Evolutionary conservation across 2,113 vertebrate species (phyloP).

Genomic region (Cichladusa arquata): DNA sequence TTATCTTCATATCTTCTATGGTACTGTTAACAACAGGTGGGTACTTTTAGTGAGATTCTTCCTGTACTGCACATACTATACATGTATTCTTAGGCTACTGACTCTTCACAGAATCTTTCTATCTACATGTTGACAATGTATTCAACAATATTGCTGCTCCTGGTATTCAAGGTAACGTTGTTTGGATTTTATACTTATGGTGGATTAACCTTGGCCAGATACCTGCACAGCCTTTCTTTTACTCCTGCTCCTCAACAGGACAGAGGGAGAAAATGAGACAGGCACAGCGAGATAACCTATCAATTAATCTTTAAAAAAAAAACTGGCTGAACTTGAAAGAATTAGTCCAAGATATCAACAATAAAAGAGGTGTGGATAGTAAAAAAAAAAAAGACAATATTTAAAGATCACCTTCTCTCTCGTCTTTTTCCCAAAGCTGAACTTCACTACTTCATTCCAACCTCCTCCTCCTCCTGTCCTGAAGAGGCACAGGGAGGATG

Average conservation of each 20-base stretch:
- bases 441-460: neutral
- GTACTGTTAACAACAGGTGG: neutral
- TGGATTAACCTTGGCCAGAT: neutral
- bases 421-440: neutral
- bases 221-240: neutral
- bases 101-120: neutral
- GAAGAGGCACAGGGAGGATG: neutral
- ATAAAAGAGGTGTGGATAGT: neutral
- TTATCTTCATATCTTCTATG: neutral
- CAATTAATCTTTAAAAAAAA: neutral
- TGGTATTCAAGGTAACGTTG: neutral
- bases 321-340: neutral
- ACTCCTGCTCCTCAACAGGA: neutral
- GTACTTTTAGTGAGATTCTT: neutral
- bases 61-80: neutral
- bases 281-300: neutral
- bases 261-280: neutral
- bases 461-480: neutral
- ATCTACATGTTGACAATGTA: neutral
- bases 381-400: neutral
- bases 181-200: neutral
- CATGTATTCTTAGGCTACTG: neutral
- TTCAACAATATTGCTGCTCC: neutral
- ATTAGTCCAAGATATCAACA: rapidly evolving
- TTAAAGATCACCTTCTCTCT: neutral